Base-by-base conservation (phyloP, 2,113 vertebrate genomes). In the Panurus biarmicus region DNA sequence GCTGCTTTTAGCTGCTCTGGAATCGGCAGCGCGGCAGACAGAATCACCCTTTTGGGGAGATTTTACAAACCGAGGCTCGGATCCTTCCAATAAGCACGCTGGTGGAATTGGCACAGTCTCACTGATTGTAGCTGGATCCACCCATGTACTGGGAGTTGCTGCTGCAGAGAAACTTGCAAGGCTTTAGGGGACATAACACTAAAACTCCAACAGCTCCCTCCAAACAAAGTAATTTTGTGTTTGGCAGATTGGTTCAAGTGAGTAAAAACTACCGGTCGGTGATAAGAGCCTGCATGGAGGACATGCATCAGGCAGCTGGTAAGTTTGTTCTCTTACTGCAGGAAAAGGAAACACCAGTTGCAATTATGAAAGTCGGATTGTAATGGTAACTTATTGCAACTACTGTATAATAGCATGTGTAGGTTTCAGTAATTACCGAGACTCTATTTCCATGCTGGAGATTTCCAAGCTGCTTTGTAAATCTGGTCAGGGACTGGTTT, bases 241-340 rank as follows among this genome's bases (percentile, higher is more conserved):
- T 95, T 91, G 90, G 57, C 95, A 99, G 99, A 31, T 98, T 99
- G 95, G 98, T 99, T 96, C 98, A 98, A 96, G 98, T 99, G 84
- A 99, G 99, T 96, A 99, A 99, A 97, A 99, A 99, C 97, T 99
- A 99, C 94, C 98, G 99, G 14, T 99, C 99, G 1, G 98, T 99
- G 72, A 98, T 99, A 47, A 97, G 99, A 94, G 99, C 99, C 10
- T 99, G 98, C 79, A 99, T 99, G 98, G 99, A 99, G 65, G 99
- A 99, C 89, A 98, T 99, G 95, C 98, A 99, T 85, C 98, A 99
- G 82, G 96, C 97, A 84, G 98, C 99, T 92, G 94, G 99, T 99
- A 93, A 95, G 96, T 83, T 31, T 42, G 10, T 78, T 69, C 33
- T 74, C 25, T 57, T 33, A 12, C 21, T 73, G 80, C 28, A 40